Evolutionary conservation across 2,888 invertebrate species (phyloP).

Genomic region (Loripinus fragilis): DNA sequence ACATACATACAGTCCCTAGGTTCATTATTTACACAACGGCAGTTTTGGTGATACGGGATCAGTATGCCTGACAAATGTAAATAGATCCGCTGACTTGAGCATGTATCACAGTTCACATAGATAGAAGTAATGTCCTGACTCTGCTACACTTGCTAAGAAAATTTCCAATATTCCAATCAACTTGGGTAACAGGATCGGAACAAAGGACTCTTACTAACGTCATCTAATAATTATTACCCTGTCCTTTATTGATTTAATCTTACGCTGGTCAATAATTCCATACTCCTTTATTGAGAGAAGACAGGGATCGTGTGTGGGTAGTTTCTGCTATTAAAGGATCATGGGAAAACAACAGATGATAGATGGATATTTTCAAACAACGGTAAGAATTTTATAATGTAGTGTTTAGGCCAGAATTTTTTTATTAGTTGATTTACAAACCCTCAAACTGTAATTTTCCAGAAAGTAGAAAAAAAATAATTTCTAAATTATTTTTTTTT

Average conservation of each 20-base stretch:
- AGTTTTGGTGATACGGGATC: neutral
- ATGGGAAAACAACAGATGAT: constrained; percentile 1
- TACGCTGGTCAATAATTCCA: constrained; percentile 15
- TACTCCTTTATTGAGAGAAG: constrained; percentile 8
- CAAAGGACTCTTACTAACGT: constrained; percentile 18
- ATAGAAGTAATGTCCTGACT: neutral
- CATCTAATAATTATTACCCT: constrained; percentile 14
- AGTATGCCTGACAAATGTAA: neutral
- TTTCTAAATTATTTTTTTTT: too few relatives aligned
- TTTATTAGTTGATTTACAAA: too few relatives aligned
- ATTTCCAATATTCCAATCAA: constrained; percentile 15
- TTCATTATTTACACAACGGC: neutral
- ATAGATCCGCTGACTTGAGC: neutral
- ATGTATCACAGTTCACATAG: neutral
- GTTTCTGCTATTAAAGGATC: neutral
- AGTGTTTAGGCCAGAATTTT: too few relatives aligned
- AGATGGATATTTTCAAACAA: neutral
- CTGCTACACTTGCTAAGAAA: constrained; percentile 4
- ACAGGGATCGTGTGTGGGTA: neutral
- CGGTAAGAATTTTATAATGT: too few relatives aligned
- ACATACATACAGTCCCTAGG: too few relatives aligned
- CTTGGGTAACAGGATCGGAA: constrained; percentile 7
- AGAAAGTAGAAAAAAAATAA: too few relatives aligned
- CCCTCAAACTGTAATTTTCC: too few relatives aligned
- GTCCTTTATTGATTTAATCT: constrained; percentile 13